A percentile compares a stretch with the other conserved stretches of the same genome.
Evolutionary conservation across 1,140 invertebrate genomes (phyloP).

Genomic region (Lepidurus arcticus): DNA sequence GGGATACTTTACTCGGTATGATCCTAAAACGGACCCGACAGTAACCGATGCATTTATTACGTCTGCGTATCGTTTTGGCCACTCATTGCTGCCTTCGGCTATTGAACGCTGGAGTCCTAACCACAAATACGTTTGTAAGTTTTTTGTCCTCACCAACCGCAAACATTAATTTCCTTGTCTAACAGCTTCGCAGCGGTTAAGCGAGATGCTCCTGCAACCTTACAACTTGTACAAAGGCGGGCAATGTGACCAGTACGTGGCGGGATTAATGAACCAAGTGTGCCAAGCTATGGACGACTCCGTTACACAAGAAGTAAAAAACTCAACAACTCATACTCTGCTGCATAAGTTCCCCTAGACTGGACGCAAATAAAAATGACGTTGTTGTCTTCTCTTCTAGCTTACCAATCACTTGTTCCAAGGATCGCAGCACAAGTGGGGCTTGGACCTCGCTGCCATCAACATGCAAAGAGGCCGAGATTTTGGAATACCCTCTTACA

Average conservation of each 20-base stretch:
- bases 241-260: constrained; percentile 48
- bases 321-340: background rate
- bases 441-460: constrained; percentile 60
- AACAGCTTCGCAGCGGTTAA: constrained; percentile 47
- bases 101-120: constrained; percentile 50
- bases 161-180: constrained; percentile 40
- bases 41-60: constrained; percentile 46
- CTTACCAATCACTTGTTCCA: constrained; percentile 48
- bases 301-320: constrained; percentile 47
- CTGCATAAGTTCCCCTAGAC: background rate
- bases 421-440: constrained; percentile 44
- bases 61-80: constrained; percentile 51
- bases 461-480: constrained; percentile 64
- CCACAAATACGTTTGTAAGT: constrained; percentile 49
- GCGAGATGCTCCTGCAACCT: constrained; percentile 48
- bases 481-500: constrained; percentile 49
- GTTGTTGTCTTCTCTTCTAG: constrained; percentile 35
- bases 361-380: background rate
- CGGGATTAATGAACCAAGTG: constrained; percentile 51
- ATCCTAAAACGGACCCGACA: constrained; percentile 47
- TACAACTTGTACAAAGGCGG: constrained; percentile 51
- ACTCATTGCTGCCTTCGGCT: constrained; percentile 50
- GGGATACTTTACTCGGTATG: constrained; percentile 55
- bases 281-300: constrained; percentile 51
- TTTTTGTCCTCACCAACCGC: constrained; percentile 41